A percentile compares a stretch with the other conserved stretches of the same genome.
phyloP scores from a whole-genome alignment of 2,888 invertebrate genomes.

The Cantharis lateralis region DNA sequence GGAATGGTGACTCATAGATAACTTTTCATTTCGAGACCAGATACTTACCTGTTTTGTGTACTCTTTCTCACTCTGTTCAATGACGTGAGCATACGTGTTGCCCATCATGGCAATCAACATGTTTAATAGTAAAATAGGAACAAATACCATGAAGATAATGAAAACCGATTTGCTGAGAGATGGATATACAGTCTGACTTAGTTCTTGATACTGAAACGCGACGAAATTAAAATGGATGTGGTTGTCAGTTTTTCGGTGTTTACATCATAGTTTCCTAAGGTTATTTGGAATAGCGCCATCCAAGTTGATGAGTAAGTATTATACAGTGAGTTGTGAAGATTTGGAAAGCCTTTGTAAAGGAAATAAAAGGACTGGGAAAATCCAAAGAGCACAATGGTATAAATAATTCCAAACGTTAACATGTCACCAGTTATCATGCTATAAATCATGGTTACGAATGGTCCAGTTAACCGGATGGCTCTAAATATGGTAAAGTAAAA shows the following conservation, averaged over 20 bases:
- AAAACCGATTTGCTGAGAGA: slow-evolving; percentile 95
- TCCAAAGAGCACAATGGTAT: slow-evolving; percentile 90
- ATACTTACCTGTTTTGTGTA: slow-evolving; percentile 89
- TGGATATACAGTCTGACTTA: slow-evolving; percentile 88
- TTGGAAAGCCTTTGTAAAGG: slow-evolving; percentile 88
- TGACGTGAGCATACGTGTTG: slow-evolving; percentile 97
- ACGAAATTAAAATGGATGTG: not conserved
- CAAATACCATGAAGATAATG: slow-evolving; percentile 96
- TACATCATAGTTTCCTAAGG: slow-evolving; percentile 96
- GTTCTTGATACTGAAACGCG: slow-evolving; percentile 83
- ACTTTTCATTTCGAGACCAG: not conserved
- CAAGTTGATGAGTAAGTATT: slow-evolving; percentile 88
- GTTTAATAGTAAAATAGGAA: slow-evolving; percentile 94
- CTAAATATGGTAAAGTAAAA: slow-evolving; percentile 58
- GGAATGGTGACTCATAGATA: slow-evolving; percentile 33
- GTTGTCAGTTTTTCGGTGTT: slow-evolving; percentile 49
- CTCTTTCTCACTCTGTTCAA: slow-evolving; percentile 97
- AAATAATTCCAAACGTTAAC: slow-evolving; percentile 97
- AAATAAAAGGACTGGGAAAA: slow-evolving; percentile 97
- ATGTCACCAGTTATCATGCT: slow-evolving; percentile 99
- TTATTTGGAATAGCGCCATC: slow-evolving; percentile 98
- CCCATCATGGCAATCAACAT: slow-evolving; percentile 99
- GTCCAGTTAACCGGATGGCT: slow-evolving; percentile 92
- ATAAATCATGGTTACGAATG: slow-evolving; percentile 99
- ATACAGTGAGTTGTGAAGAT: slow-evolving; percentile 79